These are phyloP conservation scores for Lycocorax pyrrhopterus DNA, from an alignment of 2,113 vertebrate genomes.

Conservation along the genomic window DNA sequence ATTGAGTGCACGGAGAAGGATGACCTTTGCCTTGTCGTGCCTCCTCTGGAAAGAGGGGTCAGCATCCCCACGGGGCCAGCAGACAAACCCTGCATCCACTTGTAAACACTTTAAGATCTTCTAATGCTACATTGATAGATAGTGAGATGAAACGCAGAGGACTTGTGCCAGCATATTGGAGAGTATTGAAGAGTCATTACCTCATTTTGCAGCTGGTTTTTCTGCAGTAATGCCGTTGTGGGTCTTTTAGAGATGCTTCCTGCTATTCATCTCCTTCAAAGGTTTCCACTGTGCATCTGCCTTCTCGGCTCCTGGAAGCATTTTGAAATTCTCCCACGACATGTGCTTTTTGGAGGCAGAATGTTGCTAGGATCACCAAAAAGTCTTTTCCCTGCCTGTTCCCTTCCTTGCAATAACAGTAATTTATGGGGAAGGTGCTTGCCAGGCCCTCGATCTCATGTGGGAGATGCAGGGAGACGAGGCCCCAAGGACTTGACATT, in stretches of 20 bases:
- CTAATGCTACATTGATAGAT: slow-evolving; percentile 44
- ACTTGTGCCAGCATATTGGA: slow-evolving; percentile 39
- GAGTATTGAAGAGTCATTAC: slow-evolving; percentile 59
- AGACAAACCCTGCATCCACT: neutral
- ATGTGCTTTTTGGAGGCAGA: slow-evolving; percentile 10
- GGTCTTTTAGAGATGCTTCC: slow-evolving; percentile 58
- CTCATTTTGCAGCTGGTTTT: slow-evolving; percentile 65
- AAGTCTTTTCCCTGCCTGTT: neutral
- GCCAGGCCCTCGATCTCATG: neutral
- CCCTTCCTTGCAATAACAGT: neutral
- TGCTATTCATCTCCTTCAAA: slow-evolving; percentile 63
- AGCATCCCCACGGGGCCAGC: neutral
- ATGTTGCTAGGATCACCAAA: neutral
- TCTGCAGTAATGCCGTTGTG: slow-evolving; percentile 56
- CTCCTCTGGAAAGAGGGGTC: neutral
- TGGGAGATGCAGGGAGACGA: slow-evolving; percentile 1
- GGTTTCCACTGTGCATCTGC: slow-evolving; percentile 57
- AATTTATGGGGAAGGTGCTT: slow-evolving; percentile 48
- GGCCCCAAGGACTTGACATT: slow-evolving; percentile 56
- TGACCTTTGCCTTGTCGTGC: neutral
- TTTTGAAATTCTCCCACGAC: slow-evolving; percentile 4
- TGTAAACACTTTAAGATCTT: slow-evolving; percentile 26
- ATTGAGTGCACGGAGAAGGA: neutral
- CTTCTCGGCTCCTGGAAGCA: slow-evolving; percentile 33
- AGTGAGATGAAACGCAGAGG: neutral